These are phyloP conservation scores for Tipula lateralis DNA, from an alignment of 2,888 invertebrate genomes.

Conservation along the genomic window DNA sequence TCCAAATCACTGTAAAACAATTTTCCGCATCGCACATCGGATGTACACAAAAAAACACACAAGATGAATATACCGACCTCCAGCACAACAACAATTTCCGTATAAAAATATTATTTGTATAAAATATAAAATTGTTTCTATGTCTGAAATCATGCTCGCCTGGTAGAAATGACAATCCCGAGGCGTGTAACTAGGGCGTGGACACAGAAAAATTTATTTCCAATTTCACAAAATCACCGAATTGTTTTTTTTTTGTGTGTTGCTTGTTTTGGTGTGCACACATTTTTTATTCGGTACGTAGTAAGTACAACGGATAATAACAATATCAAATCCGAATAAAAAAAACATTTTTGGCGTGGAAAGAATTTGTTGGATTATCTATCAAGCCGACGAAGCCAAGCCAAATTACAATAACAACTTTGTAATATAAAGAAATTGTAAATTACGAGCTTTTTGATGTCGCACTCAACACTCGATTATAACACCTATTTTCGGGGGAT, in stretches of 20 bases:
- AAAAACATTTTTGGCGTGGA: background rate
- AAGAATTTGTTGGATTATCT: background rate
- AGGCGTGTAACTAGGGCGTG: conserved; percentile 52
- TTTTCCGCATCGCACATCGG: background rate
- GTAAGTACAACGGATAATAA: background rate
- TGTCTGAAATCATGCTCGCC: conserved; percentile 41
- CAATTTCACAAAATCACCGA: conserved; percentile 1
- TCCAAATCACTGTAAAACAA: too few relatives aligned
- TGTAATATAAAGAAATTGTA: background rate
- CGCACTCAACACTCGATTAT: background rate
- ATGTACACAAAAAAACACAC: background rate
- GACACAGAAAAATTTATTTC: conserved; percentile 34
- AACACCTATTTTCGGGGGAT: background rate
- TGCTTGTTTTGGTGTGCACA: background rate
- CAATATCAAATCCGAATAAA: background rate
- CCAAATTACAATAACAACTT: background rate
- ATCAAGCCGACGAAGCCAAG: background rate
- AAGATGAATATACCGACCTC: background rate
- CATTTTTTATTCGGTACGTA: background rate
- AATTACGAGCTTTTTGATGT: background rate
- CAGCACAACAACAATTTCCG: background rate
- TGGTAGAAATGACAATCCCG: conserved; percentile 48
- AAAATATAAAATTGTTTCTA: background rate
- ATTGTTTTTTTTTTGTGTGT: background rate
- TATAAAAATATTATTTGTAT: background rate